Evolutionary conservation across 1,140 invertebrate genomes (phyloP).

Genomic region (Pemphigus obesinymphae): DNA sequence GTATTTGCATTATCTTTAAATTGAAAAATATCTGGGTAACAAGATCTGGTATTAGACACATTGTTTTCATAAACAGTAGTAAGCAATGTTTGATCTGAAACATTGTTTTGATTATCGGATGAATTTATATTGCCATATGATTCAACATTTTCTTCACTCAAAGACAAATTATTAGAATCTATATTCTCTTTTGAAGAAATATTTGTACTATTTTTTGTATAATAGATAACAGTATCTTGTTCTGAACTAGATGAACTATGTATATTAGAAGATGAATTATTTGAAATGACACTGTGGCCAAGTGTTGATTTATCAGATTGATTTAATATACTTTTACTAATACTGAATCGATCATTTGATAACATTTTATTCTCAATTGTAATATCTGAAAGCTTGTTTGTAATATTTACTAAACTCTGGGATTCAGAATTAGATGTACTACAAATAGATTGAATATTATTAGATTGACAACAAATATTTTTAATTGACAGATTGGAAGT

Average conservation of each 20-base stretch:
- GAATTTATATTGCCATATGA: neutral
- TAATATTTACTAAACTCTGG: neutral
- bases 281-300: neutral
- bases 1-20: neutral
- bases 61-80: neutral
- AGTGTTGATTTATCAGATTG: neutral
- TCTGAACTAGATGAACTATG: slow-evolving; percentile 1
- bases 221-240: slow-evolving; percentile 20
- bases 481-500: too few species aligned
- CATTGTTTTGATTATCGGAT: neutral
- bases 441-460: neutral
- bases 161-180: neutral
- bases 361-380: neutral
- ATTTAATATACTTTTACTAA: neutral
- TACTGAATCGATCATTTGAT: neutral
- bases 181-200: neutral
- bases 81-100: neutral
- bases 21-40: neutral
- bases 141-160: neutral
- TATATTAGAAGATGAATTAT: neutral
- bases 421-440: neutral
- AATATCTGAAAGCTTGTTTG: neutral
- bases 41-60: neutral
- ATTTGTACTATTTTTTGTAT: neutral
- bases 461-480: neutral